phyloP scores from a whole-genome alignment of 2,888 invertebrate species.

The Nomada ruficornis region DNA sequence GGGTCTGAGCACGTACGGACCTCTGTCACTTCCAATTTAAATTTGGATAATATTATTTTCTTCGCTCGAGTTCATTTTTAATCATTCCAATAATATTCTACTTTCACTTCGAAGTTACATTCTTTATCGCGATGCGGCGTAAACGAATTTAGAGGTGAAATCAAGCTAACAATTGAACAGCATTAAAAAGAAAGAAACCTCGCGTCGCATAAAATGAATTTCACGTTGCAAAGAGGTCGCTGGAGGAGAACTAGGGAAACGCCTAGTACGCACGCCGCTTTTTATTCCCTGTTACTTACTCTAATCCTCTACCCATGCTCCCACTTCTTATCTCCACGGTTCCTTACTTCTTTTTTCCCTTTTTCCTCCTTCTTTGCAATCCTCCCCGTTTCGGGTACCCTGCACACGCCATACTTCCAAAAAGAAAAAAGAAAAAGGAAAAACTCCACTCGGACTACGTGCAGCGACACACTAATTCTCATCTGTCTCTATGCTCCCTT shows the following conservation, averaged over 20 bases:
- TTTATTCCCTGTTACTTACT: slow-evolving; percentile 28
- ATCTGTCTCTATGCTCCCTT: too few relatives aligned
- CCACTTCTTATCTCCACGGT: slow-evolving; percentile 39
- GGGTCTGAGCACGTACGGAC: not conserved
- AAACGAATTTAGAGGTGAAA: not conserved
- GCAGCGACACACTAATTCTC: slow-evolving; percentile 26
- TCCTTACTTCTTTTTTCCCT: slow-evolving; percentile 32
- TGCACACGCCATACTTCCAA: slow-evolving; percentile 8
- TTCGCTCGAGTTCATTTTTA: too few relatives aligned
- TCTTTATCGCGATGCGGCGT: not conserved
- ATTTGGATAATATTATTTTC: not conserved
- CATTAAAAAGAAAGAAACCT: not conserved
- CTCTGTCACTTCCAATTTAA: not conserved
- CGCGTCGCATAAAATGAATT: not conserved
- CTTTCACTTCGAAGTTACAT: not conserved
- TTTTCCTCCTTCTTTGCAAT: slow-evolving; percentile 15
- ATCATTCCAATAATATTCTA: too few relatives aligned
- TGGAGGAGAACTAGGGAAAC: slow-evolving; percentile 13
- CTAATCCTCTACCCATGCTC: slow-evolving; percentile 31
- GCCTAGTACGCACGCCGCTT: slow-evolving; percentile 8
- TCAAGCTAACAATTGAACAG: not conserved
- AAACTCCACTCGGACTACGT: slow-evolving; percentile 15
- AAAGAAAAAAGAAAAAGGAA: not conserved
- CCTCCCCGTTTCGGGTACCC: slow-evolving; percentile 28
- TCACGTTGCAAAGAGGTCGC: not conserved